phyloP scores from a whole-genome alignment of 1,140 invertebrate species.

The Brachionus rubens region DNA sequence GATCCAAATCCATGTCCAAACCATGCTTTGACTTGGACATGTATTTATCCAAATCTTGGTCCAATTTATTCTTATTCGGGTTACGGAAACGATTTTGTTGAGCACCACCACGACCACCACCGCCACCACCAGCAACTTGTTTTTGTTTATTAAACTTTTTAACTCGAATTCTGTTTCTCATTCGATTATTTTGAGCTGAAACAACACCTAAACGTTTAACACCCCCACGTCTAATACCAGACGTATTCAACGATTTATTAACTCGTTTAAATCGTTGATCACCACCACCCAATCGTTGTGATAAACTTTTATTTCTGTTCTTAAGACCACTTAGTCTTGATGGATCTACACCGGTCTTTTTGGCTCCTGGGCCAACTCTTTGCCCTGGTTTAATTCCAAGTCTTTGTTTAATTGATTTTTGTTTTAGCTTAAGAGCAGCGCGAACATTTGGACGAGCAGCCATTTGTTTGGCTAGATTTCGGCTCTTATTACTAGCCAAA shows the following conservation, averaged over 20 bases:
- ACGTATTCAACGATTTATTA: slow-evolving; percentile 6
- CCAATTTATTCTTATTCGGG: slow-evolving; percentile 54
- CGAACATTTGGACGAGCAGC: slow-evolving; percentile 62
- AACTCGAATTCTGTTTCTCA: slow-evolving; percentile 23
- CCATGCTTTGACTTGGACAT: slow-evolving; percentile 61
- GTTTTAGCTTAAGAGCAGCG: slow-evolving; percentile 60
- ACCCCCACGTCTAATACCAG: slow-evolving; percentile 47
- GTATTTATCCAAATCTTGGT: slow-evolving; percentile 63
- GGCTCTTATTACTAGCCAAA: slow-evolving; percentile 59
- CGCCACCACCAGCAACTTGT: no score
- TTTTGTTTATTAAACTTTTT: neutral
- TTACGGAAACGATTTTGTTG: slow-evolving; percentile 48
- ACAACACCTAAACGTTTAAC: slow-evolving; percentile 37
- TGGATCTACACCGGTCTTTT: neutral
- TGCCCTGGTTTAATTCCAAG: slow-evolving; percentile 48
- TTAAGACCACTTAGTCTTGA: slow-evolving; percentile 6
- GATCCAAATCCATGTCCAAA: slow-evolving; percentile 65
- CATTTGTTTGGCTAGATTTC: slow-evolving; percentile 63
- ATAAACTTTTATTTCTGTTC: slow-evolving; percentile 48
- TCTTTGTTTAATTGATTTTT: slow-evolving; percentile 54
- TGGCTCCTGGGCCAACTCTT: neutral
- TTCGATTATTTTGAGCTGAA: slow-evolving; percentile 48
- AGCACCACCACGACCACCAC: no score
- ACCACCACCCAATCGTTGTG: slow-evolving; percentile 49
- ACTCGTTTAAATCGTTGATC: slow-evolving; percentile 45